Base-by-base conservation (phyloP, 2,797 vertebrate species). In the Anguilla marmorata region DNA sequence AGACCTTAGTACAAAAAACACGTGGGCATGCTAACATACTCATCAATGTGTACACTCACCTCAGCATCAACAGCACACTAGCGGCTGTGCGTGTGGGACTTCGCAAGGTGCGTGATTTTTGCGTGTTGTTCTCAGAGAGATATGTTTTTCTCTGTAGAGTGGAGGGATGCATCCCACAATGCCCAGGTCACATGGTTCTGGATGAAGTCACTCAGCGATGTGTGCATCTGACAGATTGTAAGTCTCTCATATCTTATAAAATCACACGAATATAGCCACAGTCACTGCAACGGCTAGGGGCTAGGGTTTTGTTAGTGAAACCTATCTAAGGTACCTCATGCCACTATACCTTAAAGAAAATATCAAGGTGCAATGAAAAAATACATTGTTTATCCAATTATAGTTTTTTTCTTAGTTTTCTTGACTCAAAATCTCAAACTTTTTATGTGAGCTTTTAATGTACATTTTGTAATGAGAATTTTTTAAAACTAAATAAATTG, bases 131-230 rank as follows among this genome's bases (percentile, higher is more conserved):
- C 82, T 88, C 52, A 85, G 80, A 89, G 87, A 54, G 80, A 16
- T 90, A 50, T 91, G 56, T 87, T 90, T 37, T 82, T 89, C 74
- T 91, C 79, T 94, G 37, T 93, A 99, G 98, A 93, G 97, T 99
- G 89, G 98, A 99, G 94, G 98, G 97, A 91, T 99, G 98, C 92
- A 93, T 98, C 80, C 98, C 98, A 50, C 92, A 93, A 8, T 99
- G 98, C 90, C 96, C 97, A n/a, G 58, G 91, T 30, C 94, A 97
- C 92, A 98, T 97, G 97, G 95, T 99, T 87, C 93, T 99, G 94
- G 98, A 99, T 92, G 97, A 99, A 93, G 92, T 98, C 91, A 99
- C 98, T 82, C 97, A 95, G 89, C 97, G 97, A 92, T 99, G 98
- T 86, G 98, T 99, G 86, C 95, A 96, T 90, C 88, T 95, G 87